These are phyloP conservation scores for Caenorhabditis virilis DNA, from an alignment of 2,888 invertebrate genomes.

Conservation along the genomic window DNA sequence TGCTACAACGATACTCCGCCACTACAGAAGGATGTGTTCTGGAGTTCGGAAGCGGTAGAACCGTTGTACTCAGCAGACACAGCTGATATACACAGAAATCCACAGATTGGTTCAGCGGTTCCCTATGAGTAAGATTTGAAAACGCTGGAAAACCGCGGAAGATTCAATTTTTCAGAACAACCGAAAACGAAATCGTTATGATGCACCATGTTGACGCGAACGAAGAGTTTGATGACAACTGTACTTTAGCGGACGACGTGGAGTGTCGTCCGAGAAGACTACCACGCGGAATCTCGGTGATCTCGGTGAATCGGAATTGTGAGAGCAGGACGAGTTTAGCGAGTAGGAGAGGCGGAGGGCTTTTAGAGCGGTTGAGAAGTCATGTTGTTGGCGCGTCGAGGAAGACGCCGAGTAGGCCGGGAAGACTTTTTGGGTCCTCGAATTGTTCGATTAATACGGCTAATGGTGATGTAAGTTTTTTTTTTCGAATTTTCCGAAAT, in stretches of 20 bases:
- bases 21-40: constrained; percentile 50
- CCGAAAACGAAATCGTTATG: constrained; percentile 43
- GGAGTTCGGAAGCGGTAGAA: constrained; percentile 34
- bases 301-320: constrained; percentile 48
- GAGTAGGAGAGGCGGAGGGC: constrained; percentile 20
- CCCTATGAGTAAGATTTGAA: constrained; percentile 41
- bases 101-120: constrained; percentile 51
- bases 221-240: constrained; percentile 28
- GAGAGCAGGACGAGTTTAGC: constrained; percentile 41
- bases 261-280: constrained; percentile 9
- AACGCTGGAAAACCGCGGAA: no score
- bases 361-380: constrained; percentile 33
- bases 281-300: constrained; percentile 41
- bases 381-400: constrained; percentile 27
- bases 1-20: constrained; percentile 44
- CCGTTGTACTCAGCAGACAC: constrained; percentile 55
- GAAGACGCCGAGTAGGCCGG: constrained; percentile 38
- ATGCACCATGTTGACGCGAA: constrained; percentile 31
- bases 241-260: constrained; percentile 21
- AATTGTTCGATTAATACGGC: constrained; percentile 24
- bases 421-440: constrained; percentile 28
- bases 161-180: constrained; percentile 19
- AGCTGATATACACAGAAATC: constrained; percentile 44
- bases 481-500: no score
- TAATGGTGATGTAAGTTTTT: constrained; percentile 20